phyloP scores from a whole-genome alignment of 2,888 invertebrate species.

The Clostera curtula region DNA sequence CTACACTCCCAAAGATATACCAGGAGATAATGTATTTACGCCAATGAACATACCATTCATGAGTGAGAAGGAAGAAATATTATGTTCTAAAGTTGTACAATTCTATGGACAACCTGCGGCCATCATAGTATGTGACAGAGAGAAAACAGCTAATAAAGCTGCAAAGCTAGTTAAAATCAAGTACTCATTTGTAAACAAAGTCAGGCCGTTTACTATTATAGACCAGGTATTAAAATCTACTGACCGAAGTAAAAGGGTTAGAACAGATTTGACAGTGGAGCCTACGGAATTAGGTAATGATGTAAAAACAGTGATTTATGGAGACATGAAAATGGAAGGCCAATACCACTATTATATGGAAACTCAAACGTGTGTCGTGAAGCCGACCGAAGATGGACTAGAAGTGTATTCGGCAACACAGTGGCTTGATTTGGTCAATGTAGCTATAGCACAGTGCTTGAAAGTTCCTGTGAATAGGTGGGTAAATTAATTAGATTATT shows the following conservation, averaged over 20 bases:
- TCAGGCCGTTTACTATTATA: constrained; percentile 40
- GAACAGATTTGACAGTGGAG: constrained; percentile 31
- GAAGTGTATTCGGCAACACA: constrained; percentile 80
- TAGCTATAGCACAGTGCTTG: constrained; percentile 72
- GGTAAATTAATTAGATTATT: too few species aligned
- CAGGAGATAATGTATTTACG: constrained; percentile 75
- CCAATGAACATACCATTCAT: constrained; percentile 36
- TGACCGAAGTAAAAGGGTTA: constrained; percentile 38
- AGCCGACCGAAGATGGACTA: constrained; percentile 82
- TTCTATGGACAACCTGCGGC: constrained; percentile 79
- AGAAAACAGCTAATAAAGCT: constrained; percentile 69
- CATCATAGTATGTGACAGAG: constrained; percentile 76
- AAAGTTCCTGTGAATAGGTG: constrained; percentile 75
- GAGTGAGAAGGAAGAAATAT: constrained; percentile 42
- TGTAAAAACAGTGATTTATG: constrained; percentile 62
- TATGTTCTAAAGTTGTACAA: constrained; percentile 54
- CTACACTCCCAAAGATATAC: constrained; percentile 78
- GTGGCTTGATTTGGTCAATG: constrained; percentile 77
- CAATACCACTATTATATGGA: constrained; percentile 88
- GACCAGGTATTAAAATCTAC: constrained; percentile 49
- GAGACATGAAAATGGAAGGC: constrained; percentile 70
- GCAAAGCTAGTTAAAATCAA: constrained; percentile 69
- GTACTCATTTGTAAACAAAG: constrained; percentile 46
- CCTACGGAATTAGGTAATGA: constrained; percentile 51
- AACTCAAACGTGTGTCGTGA: constrained; percentile 78